Conservation (phyloP, 2,888 invertebrate genomes). For the Melinaea menophilus region DNA sequence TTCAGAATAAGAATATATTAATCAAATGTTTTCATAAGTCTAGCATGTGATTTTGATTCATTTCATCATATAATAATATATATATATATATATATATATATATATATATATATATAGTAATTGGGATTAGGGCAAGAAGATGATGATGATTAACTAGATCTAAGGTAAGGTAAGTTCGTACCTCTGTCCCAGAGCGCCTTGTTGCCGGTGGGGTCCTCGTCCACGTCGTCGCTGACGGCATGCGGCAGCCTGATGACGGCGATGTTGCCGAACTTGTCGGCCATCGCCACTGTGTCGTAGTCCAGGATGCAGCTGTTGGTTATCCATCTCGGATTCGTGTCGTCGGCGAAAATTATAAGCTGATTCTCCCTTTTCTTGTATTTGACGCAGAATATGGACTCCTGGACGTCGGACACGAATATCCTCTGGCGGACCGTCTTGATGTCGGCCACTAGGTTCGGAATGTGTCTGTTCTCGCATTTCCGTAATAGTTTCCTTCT, state of each 20-base stretch:
- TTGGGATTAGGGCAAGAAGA: no score
- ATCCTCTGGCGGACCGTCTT: conserved; percentile 96
- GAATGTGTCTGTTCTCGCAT: conserved; percentile 98
- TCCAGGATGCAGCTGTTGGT: conserved; percentile 95
- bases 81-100: neutral
- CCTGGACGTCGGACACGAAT: conserved; percentile 96
- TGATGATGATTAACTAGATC: no score
- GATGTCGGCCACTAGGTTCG: conserved; percentile 95
- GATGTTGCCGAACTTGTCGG: conserved; percentile 99
- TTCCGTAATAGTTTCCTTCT: conserved; percentile 94
- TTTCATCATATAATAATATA: conserved; percentile 31
- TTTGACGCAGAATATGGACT: conserved; percentile 96
- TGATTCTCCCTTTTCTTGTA: conserved; percentile 98
- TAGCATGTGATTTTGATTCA: conserved; percentile 68
- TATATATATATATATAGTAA: conserved; percentile 1
- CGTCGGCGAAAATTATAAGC: conserved; percentile 98
- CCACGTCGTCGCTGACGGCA: conserved; percentile 97
- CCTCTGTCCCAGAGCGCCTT: conserved; percentile 97
- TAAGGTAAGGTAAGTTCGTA: conserved; percentile 33
- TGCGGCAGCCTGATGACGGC: conserved; percentile 92
- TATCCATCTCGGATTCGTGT: conserved; percentile 97
- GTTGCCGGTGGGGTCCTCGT: conserved; percentile 99
- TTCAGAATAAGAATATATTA: conserved; percentile 53
- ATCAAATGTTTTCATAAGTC: conserved; percentile 75
- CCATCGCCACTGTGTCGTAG: conserved; percentile 96